Evolutionary conservation across 2,888 invertebrate genomes (phyloP).

Genomic region (Caenorhabditis sp.): DNA sequence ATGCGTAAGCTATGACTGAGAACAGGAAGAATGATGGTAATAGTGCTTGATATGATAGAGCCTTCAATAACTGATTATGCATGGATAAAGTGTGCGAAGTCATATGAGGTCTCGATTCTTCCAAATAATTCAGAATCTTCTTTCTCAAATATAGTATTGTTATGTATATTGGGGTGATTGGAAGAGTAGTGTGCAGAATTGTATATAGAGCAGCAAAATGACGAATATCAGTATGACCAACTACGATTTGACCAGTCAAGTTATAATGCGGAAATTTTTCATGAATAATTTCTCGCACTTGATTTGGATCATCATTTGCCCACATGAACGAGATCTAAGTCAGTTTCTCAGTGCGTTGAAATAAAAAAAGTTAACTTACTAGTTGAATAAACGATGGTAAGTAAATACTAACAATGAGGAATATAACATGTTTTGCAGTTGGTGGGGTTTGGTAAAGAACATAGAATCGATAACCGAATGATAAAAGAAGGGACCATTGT

Average conservation of each 20-base stretch:
- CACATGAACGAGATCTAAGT: background rate
- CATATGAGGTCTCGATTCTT: constrained; percentile 23
- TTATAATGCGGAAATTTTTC: background rate
- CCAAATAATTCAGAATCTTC: constrained; percentile 26
- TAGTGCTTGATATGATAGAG: constrained; percentile 30
- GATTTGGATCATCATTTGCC: background rate
- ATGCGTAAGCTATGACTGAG: constrained; percentile 17
- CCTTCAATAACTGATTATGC: constrained; percentile 38
- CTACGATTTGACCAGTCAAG: background rate
- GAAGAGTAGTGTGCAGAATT: constrained; percentile 41
- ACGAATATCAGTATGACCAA: constrained; percentile 16
- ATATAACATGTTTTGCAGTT: background rate
- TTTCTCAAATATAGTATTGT: constrained; percentile 25
- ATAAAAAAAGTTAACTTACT: background rate
- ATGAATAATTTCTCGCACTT: background rate
- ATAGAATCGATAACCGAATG: background rate
- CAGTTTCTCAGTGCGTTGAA: too few relatives aligned
- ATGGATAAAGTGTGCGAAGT: constrained; percentile 19
- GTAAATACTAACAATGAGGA: background rate
- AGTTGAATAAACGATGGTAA: background rate
- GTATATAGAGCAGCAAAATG: constrained; percentile 34
- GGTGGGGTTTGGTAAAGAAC: background rate
- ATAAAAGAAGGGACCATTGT: background rate
- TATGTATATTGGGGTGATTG: constrained; percentile 33
- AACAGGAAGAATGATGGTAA: constrained; percentile 27